These are phyloP conservation scores for Bombylius discolor DNA, from an alignment of 2,888 invertebrate genomes.

Conservation along the genomic window DNA sequence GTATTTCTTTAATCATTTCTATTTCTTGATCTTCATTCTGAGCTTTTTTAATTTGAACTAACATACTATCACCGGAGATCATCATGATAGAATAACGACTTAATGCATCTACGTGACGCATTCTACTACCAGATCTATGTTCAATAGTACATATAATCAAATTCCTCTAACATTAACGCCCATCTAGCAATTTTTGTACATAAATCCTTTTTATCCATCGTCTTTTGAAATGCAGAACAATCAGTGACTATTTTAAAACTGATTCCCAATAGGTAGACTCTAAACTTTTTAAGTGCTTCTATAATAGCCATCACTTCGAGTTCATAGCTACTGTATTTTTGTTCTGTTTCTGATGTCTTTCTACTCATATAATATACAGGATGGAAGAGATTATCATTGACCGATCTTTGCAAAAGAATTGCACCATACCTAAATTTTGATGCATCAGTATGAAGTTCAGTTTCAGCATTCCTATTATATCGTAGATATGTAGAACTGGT, in stretches of 20 bases:
- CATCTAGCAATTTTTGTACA: conserved; percentile 21
- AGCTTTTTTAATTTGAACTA: no score
- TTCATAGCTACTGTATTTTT: conserved; percentile 1
- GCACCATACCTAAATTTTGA: neutral
- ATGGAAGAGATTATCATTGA: neutral
- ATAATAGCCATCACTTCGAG: conserved; percentile 21
- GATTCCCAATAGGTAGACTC: conserved; percentile 19
- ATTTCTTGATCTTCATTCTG: no score
- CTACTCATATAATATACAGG: neutral
- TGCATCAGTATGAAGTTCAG: neutral
- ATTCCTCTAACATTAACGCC: conserved; percentile 13
- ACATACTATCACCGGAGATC: no score
- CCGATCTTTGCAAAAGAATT: neutral
- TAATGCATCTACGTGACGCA: conserved; percentile 10
- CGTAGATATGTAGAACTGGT: neutral
- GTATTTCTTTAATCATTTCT: no score
- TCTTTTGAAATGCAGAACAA: conserved; percentile 21
- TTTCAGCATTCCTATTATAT: neutral
- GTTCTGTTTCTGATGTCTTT: neutral
- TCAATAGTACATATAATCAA: conserved; percentile 4
- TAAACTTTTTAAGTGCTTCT: conserved; percentile 19
- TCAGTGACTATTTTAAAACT: conserved; percentile 18
- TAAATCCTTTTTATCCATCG: conserved; percentile 20
- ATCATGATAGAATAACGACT: neutral
- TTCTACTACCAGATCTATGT: conserved; percentile 5